These are phyloP conservation scores for Anniella stebbinsi DNA, from an alignment of 2,797 vertebrate species.

Conservation along the genomic window DNA sequence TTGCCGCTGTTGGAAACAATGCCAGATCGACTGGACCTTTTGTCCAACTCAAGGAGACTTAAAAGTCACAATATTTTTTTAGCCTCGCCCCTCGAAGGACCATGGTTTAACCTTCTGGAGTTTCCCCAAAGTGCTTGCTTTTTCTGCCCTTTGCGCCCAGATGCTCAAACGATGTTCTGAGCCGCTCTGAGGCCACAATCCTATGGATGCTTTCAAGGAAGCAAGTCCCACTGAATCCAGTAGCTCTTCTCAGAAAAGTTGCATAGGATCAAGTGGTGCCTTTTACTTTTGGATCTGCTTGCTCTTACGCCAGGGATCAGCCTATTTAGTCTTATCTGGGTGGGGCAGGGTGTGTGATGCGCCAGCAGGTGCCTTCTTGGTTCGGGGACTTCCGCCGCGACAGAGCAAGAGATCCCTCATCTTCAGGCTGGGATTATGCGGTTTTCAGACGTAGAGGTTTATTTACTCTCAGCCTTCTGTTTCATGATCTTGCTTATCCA, in stretches of 20 bases:
- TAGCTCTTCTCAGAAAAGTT: not conserved
- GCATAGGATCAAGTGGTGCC: not conserved
- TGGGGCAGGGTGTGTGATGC: too few species aligned
- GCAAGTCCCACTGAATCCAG: not conserved
- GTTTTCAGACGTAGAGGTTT: not conserved
- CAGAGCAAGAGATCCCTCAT: fast-evolving
- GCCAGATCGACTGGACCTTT: not conserved
- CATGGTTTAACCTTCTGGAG: not conserved
- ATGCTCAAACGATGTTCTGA: not conserved
- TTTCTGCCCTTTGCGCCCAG: not conserved
- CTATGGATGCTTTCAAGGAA: not conserved
- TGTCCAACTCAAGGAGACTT: not conserved
- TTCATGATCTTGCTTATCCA: conserved; percentile 60
- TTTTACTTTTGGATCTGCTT: not conserved
- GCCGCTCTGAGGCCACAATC: too few species aligned
- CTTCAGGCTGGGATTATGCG: not conserved
- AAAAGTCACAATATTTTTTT: not conserved
- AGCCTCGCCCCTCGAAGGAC: not conserved
- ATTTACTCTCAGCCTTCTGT: not conserved
- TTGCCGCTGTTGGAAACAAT: not conserved
- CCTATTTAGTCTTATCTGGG: not conserved
- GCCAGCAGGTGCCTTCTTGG: not conserved
- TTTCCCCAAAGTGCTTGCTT: not conserved
- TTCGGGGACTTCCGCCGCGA: not conserved
- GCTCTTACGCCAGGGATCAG: not conserved